phyloP scores from a whole-genome alignment of 2,797 vertebrate species.

The Galaxias olidus region DNA sequence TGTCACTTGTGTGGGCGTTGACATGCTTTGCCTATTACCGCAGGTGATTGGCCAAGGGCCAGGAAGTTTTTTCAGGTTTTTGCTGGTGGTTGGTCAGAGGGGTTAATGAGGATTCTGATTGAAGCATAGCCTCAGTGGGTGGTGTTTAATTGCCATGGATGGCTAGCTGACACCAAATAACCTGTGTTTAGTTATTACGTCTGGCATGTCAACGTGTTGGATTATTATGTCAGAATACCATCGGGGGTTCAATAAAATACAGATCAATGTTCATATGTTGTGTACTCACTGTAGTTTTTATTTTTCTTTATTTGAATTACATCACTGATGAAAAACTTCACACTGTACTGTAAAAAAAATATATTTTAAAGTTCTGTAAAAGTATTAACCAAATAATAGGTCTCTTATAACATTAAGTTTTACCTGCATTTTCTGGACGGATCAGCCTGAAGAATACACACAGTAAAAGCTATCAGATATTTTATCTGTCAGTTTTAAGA shows the following conservation, averaged over 20 bases:
- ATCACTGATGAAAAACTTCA: background rate
- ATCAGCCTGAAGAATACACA: no score
- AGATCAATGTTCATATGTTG: constrained; percentile 45
- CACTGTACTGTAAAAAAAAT: no score
- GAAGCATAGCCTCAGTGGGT: constrained; percentile 76
- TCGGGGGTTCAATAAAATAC: constrained; percentile 51
- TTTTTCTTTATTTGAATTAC: constrained; percentile 7
- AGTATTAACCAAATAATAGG: no score
- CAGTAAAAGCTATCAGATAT: no score
- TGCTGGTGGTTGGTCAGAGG: constrained; percentile 79
- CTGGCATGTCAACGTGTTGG: constrained; percentile 60
- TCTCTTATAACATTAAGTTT: no score
- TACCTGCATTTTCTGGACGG: no score
- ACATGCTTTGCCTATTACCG: constrained; percentile 62
- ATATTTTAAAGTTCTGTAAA: no score
- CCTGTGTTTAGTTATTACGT: constrained; percentile 62
- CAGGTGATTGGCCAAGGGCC: constrained; percentile 67
- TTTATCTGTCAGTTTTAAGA: background rate
- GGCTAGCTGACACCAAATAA: constrained; percentile 71
- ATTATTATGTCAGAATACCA: constrained; percentile 68
- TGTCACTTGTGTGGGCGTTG: constrained; percentile 82
- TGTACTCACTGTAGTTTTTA: background rate
- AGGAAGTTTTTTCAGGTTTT: constrained; percentile 65
- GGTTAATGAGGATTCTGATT: constrained; percentile 84
- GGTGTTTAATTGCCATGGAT: constrained; percentile 83